Conservation (phyloP, 2,888 invertebrate species). For the Hypolimnas misippus region DNA sequence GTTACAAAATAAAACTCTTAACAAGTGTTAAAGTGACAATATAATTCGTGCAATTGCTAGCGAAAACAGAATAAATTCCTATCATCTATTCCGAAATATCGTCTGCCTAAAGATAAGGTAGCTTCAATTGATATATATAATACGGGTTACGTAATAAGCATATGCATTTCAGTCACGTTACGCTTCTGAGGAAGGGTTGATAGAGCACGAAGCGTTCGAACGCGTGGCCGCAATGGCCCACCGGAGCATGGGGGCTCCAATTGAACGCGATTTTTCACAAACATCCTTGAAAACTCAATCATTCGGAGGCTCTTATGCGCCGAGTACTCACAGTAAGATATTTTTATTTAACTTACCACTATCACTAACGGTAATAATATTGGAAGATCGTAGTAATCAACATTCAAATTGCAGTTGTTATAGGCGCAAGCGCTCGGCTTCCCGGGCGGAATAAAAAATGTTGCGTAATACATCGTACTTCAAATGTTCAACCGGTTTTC, state of each 20-base stretch:
- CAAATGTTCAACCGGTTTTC: conserved; percentile 48
- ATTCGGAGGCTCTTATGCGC: conserved; percentile 5
- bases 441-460: conserved; percentile 46
- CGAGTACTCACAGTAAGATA: conserved; percentile 7
- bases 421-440: conserved; percentile 24
- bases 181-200: conserved; percentile 53
- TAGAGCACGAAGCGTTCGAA: conserved; percentile 65
- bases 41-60: too few relatives aligned
- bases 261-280: conserved; percentile 55
- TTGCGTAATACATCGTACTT: conserved; percentile 57
- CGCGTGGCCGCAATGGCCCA: conserved; percentile 67
- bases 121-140: too few relatives aligned
- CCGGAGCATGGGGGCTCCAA: conserved; percentile 54
- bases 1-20: neutral
- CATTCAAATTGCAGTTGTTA: conserved; percentile 28
- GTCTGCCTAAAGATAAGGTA: too few relatives aligned
- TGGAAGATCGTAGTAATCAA: neutral
- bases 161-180: conserved; percentile 24
- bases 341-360: neutral
- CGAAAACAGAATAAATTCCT: too few relatives aligned
- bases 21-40: too few relatives aligned
- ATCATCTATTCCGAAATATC: too few relatives aligned
- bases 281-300: conserved; percentile 45
- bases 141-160: too few relatives aligned
- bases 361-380: neutral